Evolutionary conservation across 2,797 vertebrate genomes (phyloP).

Genomic region (Gallinago solitaria): DNA sequence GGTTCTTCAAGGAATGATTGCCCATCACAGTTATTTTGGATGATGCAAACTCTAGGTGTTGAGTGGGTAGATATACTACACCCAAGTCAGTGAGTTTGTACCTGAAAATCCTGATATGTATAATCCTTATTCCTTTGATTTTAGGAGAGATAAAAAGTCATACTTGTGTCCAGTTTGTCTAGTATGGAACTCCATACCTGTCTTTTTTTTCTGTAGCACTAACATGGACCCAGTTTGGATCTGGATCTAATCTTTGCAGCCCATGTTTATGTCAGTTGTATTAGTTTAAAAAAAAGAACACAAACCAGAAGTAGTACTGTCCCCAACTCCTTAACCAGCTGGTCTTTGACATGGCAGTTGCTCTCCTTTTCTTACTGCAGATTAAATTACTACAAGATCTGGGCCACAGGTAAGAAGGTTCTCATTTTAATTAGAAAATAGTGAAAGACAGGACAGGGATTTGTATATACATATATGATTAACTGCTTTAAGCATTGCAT

Average conservation of each 20-base stretch:
- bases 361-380: constrained; percentile 5
- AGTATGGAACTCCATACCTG: neutral
- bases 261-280: neutral
- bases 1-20: neutral
- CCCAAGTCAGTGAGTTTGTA: neutral
- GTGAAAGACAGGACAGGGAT: neutral
- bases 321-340: neutral
- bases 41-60: neutral
- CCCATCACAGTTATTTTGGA: neutral
- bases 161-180: neutral
- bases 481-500: constrained; percentile 1
- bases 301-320: neutral
- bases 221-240: neutral
- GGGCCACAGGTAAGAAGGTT: constrained; percentile 15
- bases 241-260: neutral
- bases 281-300: neutral
- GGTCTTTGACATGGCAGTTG: neutral
- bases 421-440: constrained; percentile 6
- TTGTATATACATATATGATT: neutral
- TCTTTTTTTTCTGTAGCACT: neutral
- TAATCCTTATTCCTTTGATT: neutral
- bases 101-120: neutral
- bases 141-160: neutral
- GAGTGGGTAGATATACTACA: neutral
- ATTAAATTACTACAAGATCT: constrained; percentile 17